Conservation (phyloP, 2,888 invertebrate species). For the Reticulitermes lucifugus region DNA sequence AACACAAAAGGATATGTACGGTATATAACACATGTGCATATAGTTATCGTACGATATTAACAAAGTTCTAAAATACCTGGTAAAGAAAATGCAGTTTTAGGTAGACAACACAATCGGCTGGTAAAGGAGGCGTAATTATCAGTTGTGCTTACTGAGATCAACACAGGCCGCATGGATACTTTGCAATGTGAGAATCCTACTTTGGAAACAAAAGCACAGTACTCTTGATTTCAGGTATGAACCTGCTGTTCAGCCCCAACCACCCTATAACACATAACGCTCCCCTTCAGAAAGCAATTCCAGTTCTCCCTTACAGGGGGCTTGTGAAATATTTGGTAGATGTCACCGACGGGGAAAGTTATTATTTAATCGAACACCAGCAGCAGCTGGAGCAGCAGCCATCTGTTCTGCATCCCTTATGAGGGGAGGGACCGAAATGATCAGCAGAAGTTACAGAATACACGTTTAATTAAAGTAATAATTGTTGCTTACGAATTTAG, state of each 20-base stretch:
- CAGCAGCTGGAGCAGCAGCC: not conserved
- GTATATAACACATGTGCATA: too few relatives aligned
- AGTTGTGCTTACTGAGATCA: not conserved
- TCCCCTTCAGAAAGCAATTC: constrained; percentile 28
- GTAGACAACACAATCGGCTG: not conserved
- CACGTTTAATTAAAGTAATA: not conserved
- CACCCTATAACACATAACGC: not conserved
- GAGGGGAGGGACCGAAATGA: not conserved
- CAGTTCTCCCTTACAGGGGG: constrained; percentile 18
- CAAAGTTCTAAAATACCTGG: too few relatives aligned
- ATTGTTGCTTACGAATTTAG: not conserved
- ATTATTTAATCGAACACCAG: constrained; percentile 38
- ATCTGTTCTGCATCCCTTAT: not conserved
- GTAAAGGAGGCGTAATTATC: not conserved
- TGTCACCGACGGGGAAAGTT: constrained; percentile 32
- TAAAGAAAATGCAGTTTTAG: too few relatives aligned
- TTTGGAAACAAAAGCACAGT: not conserved
- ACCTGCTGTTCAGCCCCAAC: not conserved
- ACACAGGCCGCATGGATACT: too few relatives aligned
- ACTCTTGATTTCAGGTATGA: not conserved
- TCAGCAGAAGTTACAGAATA: not conserved
- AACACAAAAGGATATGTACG: too few relatives aligned
- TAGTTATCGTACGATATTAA: too few relatives aligned
- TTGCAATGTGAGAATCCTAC: not conserved
- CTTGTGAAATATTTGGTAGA: constrained; percentile 39